Evolutionary conservation across 2,888 invertebrate species (phyloP), one percentile per base, ranked within the genome.

Genomic region (Hanleya hanleyi): DNA sequence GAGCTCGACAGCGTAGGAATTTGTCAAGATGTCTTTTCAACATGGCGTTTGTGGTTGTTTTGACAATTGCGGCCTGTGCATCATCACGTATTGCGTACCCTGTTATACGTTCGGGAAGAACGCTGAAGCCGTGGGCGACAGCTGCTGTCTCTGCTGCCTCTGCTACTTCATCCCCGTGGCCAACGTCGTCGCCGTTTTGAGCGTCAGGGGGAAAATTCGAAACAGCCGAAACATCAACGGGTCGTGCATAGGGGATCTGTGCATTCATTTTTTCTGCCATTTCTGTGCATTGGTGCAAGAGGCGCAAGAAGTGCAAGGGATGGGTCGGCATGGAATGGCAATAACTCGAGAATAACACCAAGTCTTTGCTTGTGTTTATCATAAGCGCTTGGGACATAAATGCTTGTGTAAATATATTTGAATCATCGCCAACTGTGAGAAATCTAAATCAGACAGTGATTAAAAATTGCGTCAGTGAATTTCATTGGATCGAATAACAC

Each of bases 71-170:
- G 79, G 79, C 15, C 49, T 80, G 12, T 81, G 81, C 61, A 62
- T 81, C 26, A 73, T 81, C 65, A 77, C 78, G 9, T 81, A 79
- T 61, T 71, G 79, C 38, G 76, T 78, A 18, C 81, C 81, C 0
- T 81, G 81, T 70, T 81, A 81, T 76, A 79, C 80, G 9, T 81
- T 81, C 66, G 81, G 79, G 41, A 85, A 86, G 71, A 84, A 80
- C 50, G 84, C 84, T 35, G 84, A 86, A 72, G 80, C 78, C 0
- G 83, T 83, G 36, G 85, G 85, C 6, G 85, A 86, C 38, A 78
- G 76, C 57, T 86, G 86, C 70, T 71, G 81, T 22, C 71, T 86
- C 22, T 85, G 82, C 67, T 83, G 83, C 18, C 50, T 81, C 1
- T 51, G 74, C 26, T 77, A 80, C 70, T 73, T 82, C 64, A 78